Evolutionary conservation across 2,797 vertebrate genomes (phyloP), one percentile per base, ranked within the genome.

Genomic region (Dermochelys coriacea): DNA sequence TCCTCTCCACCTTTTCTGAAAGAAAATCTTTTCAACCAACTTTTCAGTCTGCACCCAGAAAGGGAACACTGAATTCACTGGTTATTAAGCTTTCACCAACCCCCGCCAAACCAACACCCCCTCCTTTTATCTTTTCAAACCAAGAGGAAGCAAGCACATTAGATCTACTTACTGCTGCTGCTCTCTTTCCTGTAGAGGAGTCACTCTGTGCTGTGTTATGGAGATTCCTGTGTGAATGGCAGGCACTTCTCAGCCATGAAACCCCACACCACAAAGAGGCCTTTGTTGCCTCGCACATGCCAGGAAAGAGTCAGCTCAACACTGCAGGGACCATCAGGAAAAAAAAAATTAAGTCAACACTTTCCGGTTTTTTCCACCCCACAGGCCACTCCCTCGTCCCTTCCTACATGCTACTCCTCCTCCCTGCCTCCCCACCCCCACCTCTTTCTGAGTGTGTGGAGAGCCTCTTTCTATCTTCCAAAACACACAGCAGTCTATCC

Each of bases 181-280:
- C 50, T 25, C 87, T 85, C 85, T 55, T 77, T 93, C 83, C 87
- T 49, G 50, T 1, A 5, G 3, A 45, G 71, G 50, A 88, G 82
- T 81, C 78, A 47, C 82, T 90, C 45, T 41, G 50, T 57, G 50
- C 41, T 64, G 27, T 85, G 90, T 84, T n/a, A 79, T 0, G 1
- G 49, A 88, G 16, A 41, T 71, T 2, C 2, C 50, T 49, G 61
- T 0, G 2, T 81, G 82, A 91, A 49, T 31, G 8, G 52, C 85
- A 74, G 31, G 78, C 19, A 5, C 41, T 85, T 93, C 86, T 82
- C 52, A 84, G 81, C 55, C 80, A 74, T 80, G 78, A 95, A 96
- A 95, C 23, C 27, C 54, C 78, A 93, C 55, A 88, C 83, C 93
- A 94, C 81, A 96, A 91, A 97, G 94, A 89, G 71, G 83, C n/a